A percentile compares a stretch with the other conserved stretches of the same genome.
phyloP scores from a whole-genome alignment of 2,113 vertebrate genomes.

The Callaeas wilsoni region DNA sequence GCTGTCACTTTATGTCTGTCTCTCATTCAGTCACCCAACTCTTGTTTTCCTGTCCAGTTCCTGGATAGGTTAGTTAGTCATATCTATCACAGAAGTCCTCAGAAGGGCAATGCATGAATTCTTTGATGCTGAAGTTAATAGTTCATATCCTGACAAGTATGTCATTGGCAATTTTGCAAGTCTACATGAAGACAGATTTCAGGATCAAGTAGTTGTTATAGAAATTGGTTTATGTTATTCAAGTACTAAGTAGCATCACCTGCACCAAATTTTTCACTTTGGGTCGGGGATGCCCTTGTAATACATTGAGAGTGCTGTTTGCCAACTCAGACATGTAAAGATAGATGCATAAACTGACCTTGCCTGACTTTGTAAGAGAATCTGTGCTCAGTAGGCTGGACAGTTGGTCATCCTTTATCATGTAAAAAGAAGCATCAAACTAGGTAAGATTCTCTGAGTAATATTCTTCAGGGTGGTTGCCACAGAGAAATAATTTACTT shows the following conservation, averaged over 20 bases:
- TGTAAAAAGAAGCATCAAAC: background rate
- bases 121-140: background rate
- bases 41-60: background rate
- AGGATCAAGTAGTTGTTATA: background rate
- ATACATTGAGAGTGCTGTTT: background rate
- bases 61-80: background rate
- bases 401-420: background rate
- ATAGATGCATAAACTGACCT: background rate
- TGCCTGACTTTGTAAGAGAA: background rate
- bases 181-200: background rate
- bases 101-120: background rate
- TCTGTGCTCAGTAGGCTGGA: background rate
- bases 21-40: background rate
- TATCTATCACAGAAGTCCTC: background rate
- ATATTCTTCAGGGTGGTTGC: background rate
- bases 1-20: background rate
- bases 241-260: background rate
- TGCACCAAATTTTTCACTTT: background rate
- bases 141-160: background rate
- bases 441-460: background rate
- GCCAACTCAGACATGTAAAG: background rate
- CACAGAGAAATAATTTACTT: background rate
- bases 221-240: background rate
- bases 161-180: background rate
- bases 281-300: background rate